Base-by-base conservation (phyloP, 2,113 vertebrate species). In the Lasiurus borealis region DNA sequence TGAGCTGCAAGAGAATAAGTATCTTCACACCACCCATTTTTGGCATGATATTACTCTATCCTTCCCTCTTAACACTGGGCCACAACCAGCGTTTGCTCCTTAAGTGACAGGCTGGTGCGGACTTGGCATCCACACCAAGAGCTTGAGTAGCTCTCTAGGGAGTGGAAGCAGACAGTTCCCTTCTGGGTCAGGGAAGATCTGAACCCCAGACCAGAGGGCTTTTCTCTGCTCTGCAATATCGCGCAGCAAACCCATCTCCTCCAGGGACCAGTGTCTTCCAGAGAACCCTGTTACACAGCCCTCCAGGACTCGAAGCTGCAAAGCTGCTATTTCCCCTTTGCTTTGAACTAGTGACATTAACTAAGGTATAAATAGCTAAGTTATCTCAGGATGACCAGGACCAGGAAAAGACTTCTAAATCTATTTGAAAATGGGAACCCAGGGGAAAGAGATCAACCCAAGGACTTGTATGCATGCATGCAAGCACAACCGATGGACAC, bases 321-420 rank as follows among this genome's bases (percentile, higher is more conserved):
- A 64, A 57, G n/a, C 34, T 10, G 5, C 27, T 25, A 13, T 44
- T 86, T 68, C 81, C 83, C 48, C 19, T 84, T 75, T n/a, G 1
- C 88, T 92, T 82, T 93, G 23, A 71, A 52, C 44, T 66, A 52
- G 54, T 72, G 34, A 25, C 73, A 59, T 72, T 82, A 71, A 89
- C 48, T 85, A 66, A 92, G 90, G 13, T 31, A 23, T 27, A 71
- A 90, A 80, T 64, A 46, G 8, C 10, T 19, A 95, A 78, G 19
- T 81, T 87, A 84, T 48, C 54, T 72, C 44, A 64, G 44, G 44
- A 40, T 69, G 18, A 2, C 3, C 29, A 27, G 25, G 25, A 46
- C 29, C 9, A 76, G 76, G 5, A 72, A 80, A 88, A 87, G 8
- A 7, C 12, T 36, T 72, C 40, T 62, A 34, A 83, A 23, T 59